Evolutionary conservation across 2,113 vertebrate genomes (phyloP).

Genomic region (Mormoops blainvillei): DNA sequence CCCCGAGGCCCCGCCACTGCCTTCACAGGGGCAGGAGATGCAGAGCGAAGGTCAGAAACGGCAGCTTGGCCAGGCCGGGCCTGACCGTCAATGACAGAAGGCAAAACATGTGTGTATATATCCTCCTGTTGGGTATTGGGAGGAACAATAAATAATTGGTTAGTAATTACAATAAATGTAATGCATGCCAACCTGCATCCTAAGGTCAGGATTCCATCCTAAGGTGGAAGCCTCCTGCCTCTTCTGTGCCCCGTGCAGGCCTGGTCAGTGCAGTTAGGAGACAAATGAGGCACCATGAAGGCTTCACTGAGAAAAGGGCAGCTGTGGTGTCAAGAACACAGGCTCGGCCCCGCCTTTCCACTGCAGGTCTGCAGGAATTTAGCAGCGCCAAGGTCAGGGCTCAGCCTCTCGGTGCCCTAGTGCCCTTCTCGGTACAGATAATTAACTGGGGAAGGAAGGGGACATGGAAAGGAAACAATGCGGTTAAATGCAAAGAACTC

Average conservation of each 20-base stretch:
- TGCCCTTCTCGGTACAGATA: neutral
- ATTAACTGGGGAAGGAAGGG: accelerated
- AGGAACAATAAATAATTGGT: neutral
- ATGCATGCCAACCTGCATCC: neutral
- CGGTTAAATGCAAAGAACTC: neutral
- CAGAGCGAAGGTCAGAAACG: neutral
- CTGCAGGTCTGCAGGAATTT: neutral
- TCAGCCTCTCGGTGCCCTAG: neutral
- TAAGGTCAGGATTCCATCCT: too few species aligned
- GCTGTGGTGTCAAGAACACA: accelerated
- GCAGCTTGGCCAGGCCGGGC: too few species aligned
- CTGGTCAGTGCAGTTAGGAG: neutral
- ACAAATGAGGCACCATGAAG: neutral
- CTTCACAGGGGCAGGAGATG: accelerated
- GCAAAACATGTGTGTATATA: too few species aligned
- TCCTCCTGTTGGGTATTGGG: neutral
- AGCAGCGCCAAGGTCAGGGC: accelerated
- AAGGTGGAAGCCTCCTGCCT: neutral
- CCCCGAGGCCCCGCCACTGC: neutral
- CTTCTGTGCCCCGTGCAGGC: neutral
- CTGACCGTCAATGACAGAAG: neutral
- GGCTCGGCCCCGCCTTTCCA: neutral
- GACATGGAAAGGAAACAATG: neutral
- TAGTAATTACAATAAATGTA: neutral
- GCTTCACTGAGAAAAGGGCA: neutral